These are phyloP conservation scores for Isichthys henryi DNA, from an alignment of 2,113 vertebrate genomes.

Conservation along the genomic window DNA sequence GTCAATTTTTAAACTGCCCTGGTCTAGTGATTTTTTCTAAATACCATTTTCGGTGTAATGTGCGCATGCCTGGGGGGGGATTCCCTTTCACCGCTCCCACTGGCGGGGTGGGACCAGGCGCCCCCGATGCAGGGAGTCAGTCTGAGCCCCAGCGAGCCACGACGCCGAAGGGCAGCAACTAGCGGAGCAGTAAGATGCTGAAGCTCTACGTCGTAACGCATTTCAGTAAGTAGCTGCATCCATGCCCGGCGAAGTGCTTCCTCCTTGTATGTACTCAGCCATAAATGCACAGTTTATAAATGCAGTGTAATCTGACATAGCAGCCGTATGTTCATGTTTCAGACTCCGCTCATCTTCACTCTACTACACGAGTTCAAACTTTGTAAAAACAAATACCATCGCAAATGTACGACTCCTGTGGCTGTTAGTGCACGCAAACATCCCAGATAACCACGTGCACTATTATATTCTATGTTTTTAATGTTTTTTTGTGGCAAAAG, in stretches of 20 bases:
- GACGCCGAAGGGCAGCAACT: not conserved
- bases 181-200: constrained; percentile 19
- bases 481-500: not conserved
- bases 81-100: not conserved
- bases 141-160: not conserved
- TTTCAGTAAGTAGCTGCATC: constrained; percentile 37
- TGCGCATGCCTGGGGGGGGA: not conserved
- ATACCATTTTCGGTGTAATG: not conserved
- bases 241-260: not conserved
- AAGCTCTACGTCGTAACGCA: constrained; percentile 29
- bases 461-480: not conserved
- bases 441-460: not conserved
- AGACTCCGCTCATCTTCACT: not conserved
- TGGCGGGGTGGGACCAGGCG: not conserved
- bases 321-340: not conserved
- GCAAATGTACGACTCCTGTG: not conserved
- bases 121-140: not conserved
- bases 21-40: not conserved
- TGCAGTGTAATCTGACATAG: not conserved
- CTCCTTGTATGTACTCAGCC: not conserved
- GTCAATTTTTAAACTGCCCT: not conserved
- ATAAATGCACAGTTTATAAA: not conserved
- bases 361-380: not conserved
- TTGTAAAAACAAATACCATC: not conserved
- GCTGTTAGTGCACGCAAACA: not conserved